Evolutionary conservation across 2,797 vertebrate species (phyloP), one percentile per base, ranked within the genome.

Genomic region (Gymnoscopelus braueri): DNA sequence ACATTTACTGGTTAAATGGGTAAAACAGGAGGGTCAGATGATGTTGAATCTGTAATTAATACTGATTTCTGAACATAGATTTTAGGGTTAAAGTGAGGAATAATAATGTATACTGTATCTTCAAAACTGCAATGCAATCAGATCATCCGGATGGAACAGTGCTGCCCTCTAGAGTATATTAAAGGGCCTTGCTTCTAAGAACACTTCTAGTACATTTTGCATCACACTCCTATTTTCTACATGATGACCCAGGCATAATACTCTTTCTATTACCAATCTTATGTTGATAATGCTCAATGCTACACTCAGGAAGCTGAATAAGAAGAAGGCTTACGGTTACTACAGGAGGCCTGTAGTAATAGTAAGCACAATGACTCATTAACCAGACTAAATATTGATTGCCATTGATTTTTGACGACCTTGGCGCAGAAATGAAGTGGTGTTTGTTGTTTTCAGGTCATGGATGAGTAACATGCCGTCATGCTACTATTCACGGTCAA

Each of bases 81-180:
- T n/a, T 4, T 1, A 58, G 29, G 15, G 15, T 53, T 2, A 13
- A 57, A 29, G 6, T 11, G 24, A 26, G 53, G 24, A 24, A 11
- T 44, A 44, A 44, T 44, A 44, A 44, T 29, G 6, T 44, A 44
- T 44, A 44, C 39, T 55, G 53, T 10, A 54, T 32, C 10, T 26
- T 14, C 24, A 7, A 57, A 56, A 29, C 24, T 57, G 52, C 10
- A 68, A 50, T 12, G 49, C 10, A 52, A 35, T 55, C 14, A 66
- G 32, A 53, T 50, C 23, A 49, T 14, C 39, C 23, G 52, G 9
- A 65, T 7, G 47, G 75, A 65, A 54, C 75, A 78, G 74, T 73
- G 70, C 79, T 78, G 84, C 77, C 86, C 84, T 54, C 87, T 87
- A 74, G 65, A 57, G 89, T 69, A 73, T 24, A 75, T 57, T 49